phyloP scores from a whole-genome alignment of 2,113 vertebrate genomes.

The Falco punctatus region DNA sequence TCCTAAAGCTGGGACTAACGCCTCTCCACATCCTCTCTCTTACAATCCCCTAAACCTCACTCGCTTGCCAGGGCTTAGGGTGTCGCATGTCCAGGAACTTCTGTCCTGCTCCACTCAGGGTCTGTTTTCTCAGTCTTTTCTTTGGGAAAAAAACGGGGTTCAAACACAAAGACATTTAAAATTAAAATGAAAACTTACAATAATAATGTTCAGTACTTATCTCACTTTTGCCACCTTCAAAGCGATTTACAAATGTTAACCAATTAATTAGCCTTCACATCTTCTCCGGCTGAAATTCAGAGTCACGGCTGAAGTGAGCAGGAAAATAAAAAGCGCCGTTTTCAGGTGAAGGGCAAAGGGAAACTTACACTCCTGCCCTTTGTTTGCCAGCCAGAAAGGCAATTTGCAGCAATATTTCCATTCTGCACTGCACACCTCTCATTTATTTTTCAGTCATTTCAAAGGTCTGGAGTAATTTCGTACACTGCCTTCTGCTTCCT shows the following conservation, averaged over 20 bases:
- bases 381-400: background rate
- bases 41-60: background rate
- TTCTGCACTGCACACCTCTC: background rate
- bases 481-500: background rate
- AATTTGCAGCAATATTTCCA: background rate
- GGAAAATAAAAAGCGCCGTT: background rate
- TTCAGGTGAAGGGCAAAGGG: slow-evolving; percentile 12
- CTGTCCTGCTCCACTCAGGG: background rate
- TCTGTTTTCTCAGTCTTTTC: background rate
- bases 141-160: background rate
- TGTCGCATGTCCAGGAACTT: background rate
- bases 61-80: background rate
- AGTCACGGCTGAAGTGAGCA: background rate
- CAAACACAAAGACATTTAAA: slow-evolving; percentile 10
- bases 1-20: background rate
- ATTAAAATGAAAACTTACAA: background rate
- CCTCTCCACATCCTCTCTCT: background rate
- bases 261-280: slow-evolving; percentile 57
- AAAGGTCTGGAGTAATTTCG: slow-evolving; percentile 24
- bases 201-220: slow-evolving; percentile 4
- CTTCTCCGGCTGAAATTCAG: slow-evolving; percentile 12
- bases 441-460: background rate
- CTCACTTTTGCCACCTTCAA: slow-evolving; percentile 38
- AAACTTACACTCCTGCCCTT: background rate
- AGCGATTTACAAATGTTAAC: slow-evolving; percentile 57